A percentile compares a stretch with the other conserved stretches of the same genome.
Conservation (phyloP, 2,113 vertebrate genomes). For the Plestiodon gilberti region DNA sequence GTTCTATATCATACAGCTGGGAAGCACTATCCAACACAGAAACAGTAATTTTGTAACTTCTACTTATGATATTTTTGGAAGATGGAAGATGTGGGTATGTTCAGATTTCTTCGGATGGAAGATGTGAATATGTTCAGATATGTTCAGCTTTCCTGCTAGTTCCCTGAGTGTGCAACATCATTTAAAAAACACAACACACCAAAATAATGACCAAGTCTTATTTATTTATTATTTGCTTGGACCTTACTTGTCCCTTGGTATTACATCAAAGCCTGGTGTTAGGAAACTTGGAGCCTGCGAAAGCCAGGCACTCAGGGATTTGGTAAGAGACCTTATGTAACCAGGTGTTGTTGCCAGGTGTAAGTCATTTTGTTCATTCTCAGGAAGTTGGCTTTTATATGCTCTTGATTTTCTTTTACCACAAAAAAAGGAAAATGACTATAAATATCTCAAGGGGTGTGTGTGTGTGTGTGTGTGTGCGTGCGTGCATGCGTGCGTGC, state of each 20-base stretch:
- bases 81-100: background rate
- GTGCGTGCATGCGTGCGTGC: background rate
- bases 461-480: background rate
- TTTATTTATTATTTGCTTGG: slow-evolving; percentile 1
- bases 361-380: slow-evolving; percentile 9
- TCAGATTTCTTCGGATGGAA: background rate
- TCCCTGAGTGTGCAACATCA: background rate
- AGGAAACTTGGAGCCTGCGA: background rate
- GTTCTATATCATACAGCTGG: background rate
- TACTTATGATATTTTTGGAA: background rate
- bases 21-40: background rate
- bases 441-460: background rate
- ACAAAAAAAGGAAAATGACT: slow-evolving; percentile 1
- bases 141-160: background rate
- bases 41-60: background rate
- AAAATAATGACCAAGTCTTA: background rate
- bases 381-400: slow-evolving; percentile 19
- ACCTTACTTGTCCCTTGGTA: background rate
- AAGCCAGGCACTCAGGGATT: background rate
- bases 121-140: background rate
- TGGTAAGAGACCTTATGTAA: background rate
- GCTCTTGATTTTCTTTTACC: background rate
- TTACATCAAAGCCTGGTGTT: background rate
- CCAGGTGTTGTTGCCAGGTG: slow-evolving; percentile 34
- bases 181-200: background rate